These are phyloP conservation scores for Elymnias hypermnestra DNA, from an alignment of 1,140 invertebrate species.

Conservation along the genomic window DNA sequence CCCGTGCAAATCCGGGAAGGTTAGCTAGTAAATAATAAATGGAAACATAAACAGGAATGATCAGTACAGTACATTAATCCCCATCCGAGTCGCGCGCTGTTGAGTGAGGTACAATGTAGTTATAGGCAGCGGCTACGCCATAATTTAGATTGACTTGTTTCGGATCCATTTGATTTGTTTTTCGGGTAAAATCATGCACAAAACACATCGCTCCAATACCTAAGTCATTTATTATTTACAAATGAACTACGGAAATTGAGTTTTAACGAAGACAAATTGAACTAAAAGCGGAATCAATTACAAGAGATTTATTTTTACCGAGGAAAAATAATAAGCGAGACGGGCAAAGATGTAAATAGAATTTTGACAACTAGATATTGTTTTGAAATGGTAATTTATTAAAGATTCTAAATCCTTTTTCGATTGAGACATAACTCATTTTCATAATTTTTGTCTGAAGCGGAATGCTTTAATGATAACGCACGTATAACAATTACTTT, in stretches of 20 bases:
- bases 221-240: slow-evolving; percentile 68
- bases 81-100: neutral
- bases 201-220: slow-evolving; percentile 37
- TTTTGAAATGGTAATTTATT: slow-evolving; percentile 18
- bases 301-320: slow-evolving; percentile 65
- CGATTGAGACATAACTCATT: too few relatives aligned
- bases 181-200: slow-evolving; percentile 20
- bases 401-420: neutral
- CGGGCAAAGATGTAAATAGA: slow-evolving; percentile 60
- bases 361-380: slow-evolving; percentile 41
- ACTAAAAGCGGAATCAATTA: slow-evolving; percentile 69
- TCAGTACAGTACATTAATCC: too few relatives aligned
- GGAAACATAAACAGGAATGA: too few relatives aligned
- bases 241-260: slow-evolving; percentile 69
- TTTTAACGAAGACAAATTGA: slow-evolving; percentile 73
- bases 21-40: too few relatives aligned
- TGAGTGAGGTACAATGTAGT: neutral
- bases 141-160: slow-evolving; percentile 61
- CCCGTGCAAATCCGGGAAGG: too few relatives aligned
- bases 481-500: too few relatives aligned
- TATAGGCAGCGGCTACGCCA: neutral
- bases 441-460: too few relatives aligned
- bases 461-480: too few relatives aligned
- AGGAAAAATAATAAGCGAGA: slow-evolving; percentile 52
- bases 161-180: slow-evolving; percentile 39